Evolutionary conservation across 2,888 invertebrate species (phyloP), one percentile per base, ranked within the genome.

Genomic region (Pammene aurita): DNA sequence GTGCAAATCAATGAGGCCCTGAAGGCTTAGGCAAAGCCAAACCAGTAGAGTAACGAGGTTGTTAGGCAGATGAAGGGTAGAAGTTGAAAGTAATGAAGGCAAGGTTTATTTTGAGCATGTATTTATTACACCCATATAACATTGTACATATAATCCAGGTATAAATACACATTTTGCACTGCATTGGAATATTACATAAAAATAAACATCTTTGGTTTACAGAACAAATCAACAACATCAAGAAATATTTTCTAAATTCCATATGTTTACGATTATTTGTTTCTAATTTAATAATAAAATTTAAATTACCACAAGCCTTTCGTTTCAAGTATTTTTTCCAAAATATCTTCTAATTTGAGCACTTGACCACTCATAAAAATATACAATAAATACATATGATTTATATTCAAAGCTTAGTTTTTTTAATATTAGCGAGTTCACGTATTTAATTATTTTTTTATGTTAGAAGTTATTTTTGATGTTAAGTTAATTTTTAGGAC

Each of bases 151-250:
- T 83, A 87, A 78, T 86, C 80, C 84, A 86, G 83, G 80, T 86
- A 85, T 83, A 84, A 82, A 84, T 86, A 84, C 85, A 86, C 80
- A 86, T 84, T 79, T 85, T 84, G 81, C 84, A 84, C 82, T 85
- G 84, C 85, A 85, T 85, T 64, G 81, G 80, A 83, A 78, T 84
- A 84, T 78, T 83, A 88, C 87, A 89, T 85, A 89, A 90, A 88
- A 81, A 89, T 90, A 88, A 89, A 90, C 84, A 85, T 92, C 92
- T 92, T 92, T 92, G 92, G 91, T 90, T 87, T 80, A 88, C 85
- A 81, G 84, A 88, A 90, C 82, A 85, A 86, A 87, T 84, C 77
- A 86, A 87, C 87, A 87, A 90, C 88, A 90, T 87, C 86, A 82
- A 71, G 72, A 73, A 62, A 65, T 66, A 88, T 84, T 83, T 84